Evolutionary conservation across 2,888 invertebrate species (phyloP).

Genomic region (Acronicta alni): DNA sequence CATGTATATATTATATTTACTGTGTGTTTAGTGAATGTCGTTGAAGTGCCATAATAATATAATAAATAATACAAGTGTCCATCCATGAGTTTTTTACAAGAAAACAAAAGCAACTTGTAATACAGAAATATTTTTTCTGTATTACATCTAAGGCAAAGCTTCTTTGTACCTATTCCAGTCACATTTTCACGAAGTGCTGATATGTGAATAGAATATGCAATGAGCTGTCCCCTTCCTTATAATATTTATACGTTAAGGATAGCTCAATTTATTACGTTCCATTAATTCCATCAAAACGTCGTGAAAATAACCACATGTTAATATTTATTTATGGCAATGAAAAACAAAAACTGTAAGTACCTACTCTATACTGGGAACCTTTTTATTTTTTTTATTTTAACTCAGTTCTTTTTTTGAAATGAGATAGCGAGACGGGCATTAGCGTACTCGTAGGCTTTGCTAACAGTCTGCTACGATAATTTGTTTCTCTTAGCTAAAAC

Average conservation of each 20-base stretch:
- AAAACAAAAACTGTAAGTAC: constrained; percentile 32
- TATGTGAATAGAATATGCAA: constrained; percentile 78
- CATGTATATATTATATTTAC: no score
- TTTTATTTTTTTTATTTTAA: not conserved
- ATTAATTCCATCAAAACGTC: constrained; percentile 57
- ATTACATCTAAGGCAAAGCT: constrained; percentile 55
- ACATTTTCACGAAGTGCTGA: constrained; percentile 77
- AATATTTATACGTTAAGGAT: constrained; percentile 74
- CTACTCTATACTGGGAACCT: constrained; percentile 3
- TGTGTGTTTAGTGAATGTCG: no score
- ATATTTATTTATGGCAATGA: constrained; percentile 22
- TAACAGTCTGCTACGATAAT: constrained; percentile 31
- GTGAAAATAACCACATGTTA: constrained; percentile 42
- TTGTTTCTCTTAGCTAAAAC: constrained; percentile 16
- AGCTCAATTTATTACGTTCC: constrained; percentile 75
- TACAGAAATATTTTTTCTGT: constrained; percentile 40
- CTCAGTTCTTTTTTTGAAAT: constrained; percentile 28
- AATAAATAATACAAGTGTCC: no score
- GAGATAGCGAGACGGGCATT: constrained; percentile 7
- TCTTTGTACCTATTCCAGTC: constrained; percentile 62
- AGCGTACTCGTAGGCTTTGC: constrained; percentile 16
- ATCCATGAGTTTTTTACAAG: no score
- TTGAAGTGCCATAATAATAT: no score
- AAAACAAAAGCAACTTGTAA: constrained; percentile 2
- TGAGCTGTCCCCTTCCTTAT: constrained; percentile 72